A percentile compares a stretch with the other conserved stretches of the same genome.
Evolutionary conservation across 2,888 invertebrate species (phyloP).

Genomic region (Alentia gelatinosa): DNA sequence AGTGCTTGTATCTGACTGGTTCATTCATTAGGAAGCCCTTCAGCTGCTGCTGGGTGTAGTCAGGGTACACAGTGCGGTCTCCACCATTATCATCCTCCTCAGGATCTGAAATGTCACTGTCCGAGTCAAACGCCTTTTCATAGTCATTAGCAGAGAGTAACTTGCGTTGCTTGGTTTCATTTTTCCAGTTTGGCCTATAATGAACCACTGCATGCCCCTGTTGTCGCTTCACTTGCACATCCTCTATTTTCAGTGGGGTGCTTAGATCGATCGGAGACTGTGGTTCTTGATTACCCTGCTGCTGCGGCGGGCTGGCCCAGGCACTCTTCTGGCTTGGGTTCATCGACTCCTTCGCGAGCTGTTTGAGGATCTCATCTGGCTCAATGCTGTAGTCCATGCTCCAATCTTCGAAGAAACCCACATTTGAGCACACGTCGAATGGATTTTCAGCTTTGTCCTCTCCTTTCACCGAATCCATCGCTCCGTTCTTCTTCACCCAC

Average conservation of each 20-base stretch:
- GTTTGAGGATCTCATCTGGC: constrained; percentile 71
- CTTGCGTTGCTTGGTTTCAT: constrained; percentile 53
- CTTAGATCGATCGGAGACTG: neutral
- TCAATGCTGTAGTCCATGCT: constrained; percentile 66
- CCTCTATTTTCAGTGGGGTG: constrained; percentile 62
- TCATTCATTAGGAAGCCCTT: constrained; percentile 64
- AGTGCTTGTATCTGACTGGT: constrained; percentile 69
- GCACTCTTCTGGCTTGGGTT: constrained; percentile 24
- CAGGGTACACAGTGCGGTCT: constrained; percentile 47
- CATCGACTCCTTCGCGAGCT: constrained; percentile 66
- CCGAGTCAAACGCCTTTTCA: constrained; percentile 60
- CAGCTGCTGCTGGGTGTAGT: constrained; percentile 60
- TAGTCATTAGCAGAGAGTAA: constrained; percentile 60
- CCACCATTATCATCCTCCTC: constrained; percentile 32
- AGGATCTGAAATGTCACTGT: constrained; percentile 57
- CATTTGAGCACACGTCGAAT: constrained; percentile 55
- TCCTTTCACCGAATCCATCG: neutral
- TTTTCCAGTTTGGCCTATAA: constrained; percentile 46
- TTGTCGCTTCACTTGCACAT: constrained; percentile 66
- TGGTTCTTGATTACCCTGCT: neutral
- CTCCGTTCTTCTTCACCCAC: neutral
- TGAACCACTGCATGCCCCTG: constrained; percentile 68
- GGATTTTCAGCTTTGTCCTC: neutral
- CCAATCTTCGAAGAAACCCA: constrained; percentile 65
- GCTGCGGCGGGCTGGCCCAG: constrained; percentile 25